phyloP scores from a whole-genome alignment of 2,797 vertebrate species.

The Melanogrammus aeglefinus region DNA sequence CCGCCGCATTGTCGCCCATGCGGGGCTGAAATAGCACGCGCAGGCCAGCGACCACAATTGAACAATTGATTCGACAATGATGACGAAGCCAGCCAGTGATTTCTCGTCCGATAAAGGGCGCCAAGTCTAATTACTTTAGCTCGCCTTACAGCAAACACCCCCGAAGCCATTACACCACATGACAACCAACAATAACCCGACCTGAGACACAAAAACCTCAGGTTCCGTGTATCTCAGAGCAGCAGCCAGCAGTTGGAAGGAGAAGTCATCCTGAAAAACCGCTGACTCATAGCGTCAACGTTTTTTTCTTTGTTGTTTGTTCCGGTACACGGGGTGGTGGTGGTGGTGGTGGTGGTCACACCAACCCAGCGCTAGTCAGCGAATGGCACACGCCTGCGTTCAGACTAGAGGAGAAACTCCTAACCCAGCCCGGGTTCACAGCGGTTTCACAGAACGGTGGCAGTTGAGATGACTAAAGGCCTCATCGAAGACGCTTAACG shows the following conservation, averaged over 20 bases:
- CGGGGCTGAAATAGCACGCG: background rate
- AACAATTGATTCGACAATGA: background rate
- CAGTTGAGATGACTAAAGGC: conserved; percentile 17
- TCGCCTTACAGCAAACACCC: background rate
- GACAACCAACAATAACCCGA: conserved; percentile 5
- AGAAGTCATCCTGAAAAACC: conserved; percentile 47
- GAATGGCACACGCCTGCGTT: conserved; percentile 34
- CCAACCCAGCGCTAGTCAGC: conserved; percentile 16
- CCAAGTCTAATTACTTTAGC: conserved; percentile 12
- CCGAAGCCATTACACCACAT: conserved; percentile 29
- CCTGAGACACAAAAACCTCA: conserved; percentile 34
- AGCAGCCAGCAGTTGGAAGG: conserved; percentile 38
- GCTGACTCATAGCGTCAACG: conserved; percentile 40
- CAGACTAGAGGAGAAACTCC: conserved; percentile 38
- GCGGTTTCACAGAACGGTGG: conserved; percentile 55
- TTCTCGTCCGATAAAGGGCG: background rate
- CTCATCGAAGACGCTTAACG: background rate
- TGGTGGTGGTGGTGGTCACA: background rate
- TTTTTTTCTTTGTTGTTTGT: conserved; percentile 21
- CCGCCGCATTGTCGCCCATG: background rate
- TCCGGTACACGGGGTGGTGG: conserved; percentile 42
- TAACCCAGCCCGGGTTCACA: conserved; percentile 46
- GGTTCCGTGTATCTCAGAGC: conserved; percentile 25
- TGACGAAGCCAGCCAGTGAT: background rate
- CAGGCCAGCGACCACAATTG: too few relatives aligned